Evolutionary conservation across 35 echinoderm and acorn worm genomes (phyloP).

Genomic region (Amphiura filiformis): DNA sequence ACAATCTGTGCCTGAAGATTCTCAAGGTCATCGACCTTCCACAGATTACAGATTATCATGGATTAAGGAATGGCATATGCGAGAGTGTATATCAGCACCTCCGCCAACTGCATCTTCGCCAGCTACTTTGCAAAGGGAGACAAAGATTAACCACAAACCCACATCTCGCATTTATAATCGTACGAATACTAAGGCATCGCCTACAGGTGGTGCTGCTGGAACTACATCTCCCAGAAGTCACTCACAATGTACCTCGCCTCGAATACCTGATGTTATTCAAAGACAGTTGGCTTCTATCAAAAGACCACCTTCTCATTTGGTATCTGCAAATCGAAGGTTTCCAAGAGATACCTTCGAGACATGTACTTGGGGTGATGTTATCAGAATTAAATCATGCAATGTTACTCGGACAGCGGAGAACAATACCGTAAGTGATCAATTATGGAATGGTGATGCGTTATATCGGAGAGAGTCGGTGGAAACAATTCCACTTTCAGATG

Average conservation of each 20-base stretch:
- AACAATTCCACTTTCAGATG: neutral
- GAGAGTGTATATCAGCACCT: neutral
- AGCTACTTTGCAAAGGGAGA: too few species aligned
- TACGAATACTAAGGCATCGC: too few species aligned
- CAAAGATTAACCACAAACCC: too few species aligned
- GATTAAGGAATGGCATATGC: neutral
- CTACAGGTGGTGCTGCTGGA: too few species aligned
- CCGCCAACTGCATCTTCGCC: neutral
- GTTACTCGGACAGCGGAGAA: neutral
- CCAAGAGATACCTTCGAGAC: neutral
- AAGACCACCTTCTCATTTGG: neutral
- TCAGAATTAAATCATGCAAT: neutral
- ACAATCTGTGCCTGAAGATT: too few species aligned
- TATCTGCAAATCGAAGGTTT: neutral
- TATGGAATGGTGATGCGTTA: neutral
- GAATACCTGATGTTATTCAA: neutral
- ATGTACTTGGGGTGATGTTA: neutral
- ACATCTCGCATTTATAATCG: too few species aligned
- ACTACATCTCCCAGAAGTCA: neutral
- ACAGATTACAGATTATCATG: neutral
- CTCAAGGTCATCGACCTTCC: too few species aligned
- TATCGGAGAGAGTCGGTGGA: neutral
- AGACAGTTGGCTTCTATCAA: neutral
- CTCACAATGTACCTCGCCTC: neutral
- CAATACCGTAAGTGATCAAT: neutral